Evolutionary conservation across 2,888 invertebrate genomes (phyloP), one percentile per base, ranked within the genome.

Genomic region (Xanthostigma xanthostigma): DNA sequence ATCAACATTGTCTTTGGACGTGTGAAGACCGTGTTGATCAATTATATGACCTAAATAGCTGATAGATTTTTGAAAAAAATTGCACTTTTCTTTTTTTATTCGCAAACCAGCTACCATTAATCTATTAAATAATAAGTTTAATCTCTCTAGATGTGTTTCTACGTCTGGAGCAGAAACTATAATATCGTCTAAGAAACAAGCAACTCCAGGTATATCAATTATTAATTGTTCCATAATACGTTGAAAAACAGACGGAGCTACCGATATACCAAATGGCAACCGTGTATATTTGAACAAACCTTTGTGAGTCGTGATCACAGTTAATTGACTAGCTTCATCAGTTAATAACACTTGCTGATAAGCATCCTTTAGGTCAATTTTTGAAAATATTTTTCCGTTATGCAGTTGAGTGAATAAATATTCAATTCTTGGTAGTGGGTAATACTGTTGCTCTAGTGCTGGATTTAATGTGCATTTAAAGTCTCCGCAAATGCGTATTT

Each of bases 401-500:
- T 50, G 44, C 9, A 53, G 27, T 27, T 13, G 17, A 51, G 17
- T 47, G 17, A 36, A 55, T 36, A 9, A 54, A 12, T 55, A 51
- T 8, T 44, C 37, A n/a, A 52, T 42, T 2, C 46, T 40, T 3
- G 53, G 52, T n/a, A 55, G 48, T 5, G 55, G 55, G 14, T 53
- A 45, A 8, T 49, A 48, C 44, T 50, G 50, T 8, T 45, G 13
- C n/a, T 48, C 9, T 46, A 41, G 9, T 44, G 39, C 17, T 38
- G 34, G 47, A 37, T 54, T 56, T n/a, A 56, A 13, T 0, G 49
- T 52, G 11, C 54, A 44, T 44, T 57, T 58, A 49, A 54, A 62
- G 53, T 65, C 62, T 1, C 59, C 61, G 48, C 64, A 64, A n/a
- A 56, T 57, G 33, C 59, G 49, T 2, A 62, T 51, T 8, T 46